phyloP scores from a whole-genome alignment of 2,888 invertebrate species.

The Eurois occulta region DNA sequence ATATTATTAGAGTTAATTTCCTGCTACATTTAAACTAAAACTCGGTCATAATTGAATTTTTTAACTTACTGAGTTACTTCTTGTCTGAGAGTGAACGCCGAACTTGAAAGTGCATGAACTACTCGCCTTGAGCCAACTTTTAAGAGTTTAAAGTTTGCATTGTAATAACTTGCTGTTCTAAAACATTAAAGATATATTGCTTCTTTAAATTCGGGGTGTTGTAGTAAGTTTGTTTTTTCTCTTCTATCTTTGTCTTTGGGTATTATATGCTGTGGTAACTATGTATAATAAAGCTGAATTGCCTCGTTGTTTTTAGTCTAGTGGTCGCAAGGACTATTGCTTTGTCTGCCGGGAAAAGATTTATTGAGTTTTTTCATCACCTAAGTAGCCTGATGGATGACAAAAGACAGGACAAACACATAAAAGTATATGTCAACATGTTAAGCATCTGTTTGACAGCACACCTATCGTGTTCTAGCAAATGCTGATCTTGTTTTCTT shows the following conservation, averaged over 20 bases:
- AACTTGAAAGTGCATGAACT: slow-evolving; percentile 51
- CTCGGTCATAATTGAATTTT: slow-evolving; percentile 37
- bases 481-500: not conserved
- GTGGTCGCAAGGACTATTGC: too few species aligned
- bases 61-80: slow-evolving; percentile 14
- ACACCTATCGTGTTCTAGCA: not conserved
- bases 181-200: slow-evolving; percentile 7
- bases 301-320: too few species aligned
- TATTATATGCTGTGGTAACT: not conserved
- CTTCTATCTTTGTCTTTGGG: too few species aligned
- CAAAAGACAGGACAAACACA: too few species aligned
- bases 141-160: slow-evolving; percentile 36
- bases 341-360: too few species aligned
- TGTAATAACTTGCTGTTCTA: slow-evolving; percentile 29
- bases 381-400: too few species aligned
- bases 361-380: too few species aligned
- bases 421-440: not conserved
- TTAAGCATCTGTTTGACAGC: not conserved
- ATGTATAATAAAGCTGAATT: not conserved
- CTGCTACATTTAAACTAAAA: slow-evolving; percentile 12
- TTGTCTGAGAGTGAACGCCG: slow-evolving; percentile 26
- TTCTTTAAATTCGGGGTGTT: not conserved
- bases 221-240: not conserved
- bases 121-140: slow-evolving; percentile 41
- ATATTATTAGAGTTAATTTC: not conserved